phyloP scores from a whole-genome alignment of 1,140 invertebrate genomes.

The Bombus ignitus region DNA sequence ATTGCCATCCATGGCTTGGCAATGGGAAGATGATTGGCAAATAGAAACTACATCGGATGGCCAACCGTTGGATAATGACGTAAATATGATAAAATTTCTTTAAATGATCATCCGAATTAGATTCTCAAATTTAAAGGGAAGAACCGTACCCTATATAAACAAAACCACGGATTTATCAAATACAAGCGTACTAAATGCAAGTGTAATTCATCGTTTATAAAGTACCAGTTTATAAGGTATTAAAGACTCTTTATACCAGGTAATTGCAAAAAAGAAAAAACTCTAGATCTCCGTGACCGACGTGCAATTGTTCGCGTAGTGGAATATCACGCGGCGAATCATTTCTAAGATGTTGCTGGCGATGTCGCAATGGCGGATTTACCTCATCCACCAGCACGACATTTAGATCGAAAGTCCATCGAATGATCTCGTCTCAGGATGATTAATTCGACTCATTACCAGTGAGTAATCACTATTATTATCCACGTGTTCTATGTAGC shows the following conservation, averaged over 20 bases:
- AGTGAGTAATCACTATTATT: slow-evolving; percentile 67
- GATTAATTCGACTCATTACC: slow-evolving; percentile 66
- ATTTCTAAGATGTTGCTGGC: slow-evolving; percentile 47
- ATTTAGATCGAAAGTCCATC: slow-evolving; percentile 68
- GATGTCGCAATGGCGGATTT: slow-evolving; percentile 43
- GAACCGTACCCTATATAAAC: not conserved
- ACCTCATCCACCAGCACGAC: slow-evolving; percentile 50
- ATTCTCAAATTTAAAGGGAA: not conserved
- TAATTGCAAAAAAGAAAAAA: not conserved
- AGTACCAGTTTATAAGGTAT: not conserved
- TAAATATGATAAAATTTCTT: slow-evolving; percentile 67
- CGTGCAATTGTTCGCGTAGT: slow-evolving; percentile 3
- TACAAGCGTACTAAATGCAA: not conserved
- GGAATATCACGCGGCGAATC: slow-evolving; percentile 47
- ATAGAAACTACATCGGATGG: slow-evolving; percentile 94
- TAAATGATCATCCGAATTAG: too few relatives aligned
- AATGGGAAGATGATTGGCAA: slow-evolving; percentile 97
- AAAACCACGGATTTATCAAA: not conserved
- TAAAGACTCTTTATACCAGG: not conserved
- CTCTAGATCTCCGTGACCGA: not conserved
- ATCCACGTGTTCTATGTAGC: slow-evolving; percentile 45
- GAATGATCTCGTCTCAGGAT: slow-evolving; percentile 53
- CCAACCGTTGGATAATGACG: slow-evolving; percentile 93
- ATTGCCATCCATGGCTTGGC: slow-evolving; percentile 95
- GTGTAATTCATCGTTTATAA: not conserved